Evolutionary conservation across 23 tunicate species (phyloP).

Genomic region (Botrylloides violaceus): DNA sequence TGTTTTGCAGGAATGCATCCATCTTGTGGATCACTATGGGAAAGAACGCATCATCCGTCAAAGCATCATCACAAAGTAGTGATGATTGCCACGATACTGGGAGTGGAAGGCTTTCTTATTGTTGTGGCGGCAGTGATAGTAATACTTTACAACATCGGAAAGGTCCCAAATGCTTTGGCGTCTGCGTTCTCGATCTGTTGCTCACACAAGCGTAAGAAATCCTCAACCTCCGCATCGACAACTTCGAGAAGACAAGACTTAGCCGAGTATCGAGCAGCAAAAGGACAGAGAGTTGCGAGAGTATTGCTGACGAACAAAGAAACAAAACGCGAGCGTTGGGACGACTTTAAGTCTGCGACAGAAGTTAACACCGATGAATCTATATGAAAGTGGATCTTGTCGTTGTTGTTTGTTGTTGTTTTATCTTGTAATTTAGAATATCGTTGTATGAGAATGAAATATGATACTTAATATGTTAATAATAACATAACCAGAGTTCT

Average conservation of each 20-base stretch:
- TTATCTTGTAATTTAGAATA: too few relatives aligned
- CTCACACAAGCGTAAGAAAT: not conserved
- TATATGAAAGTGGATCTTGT: too few relatives aligned
- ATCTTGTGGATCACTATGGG: too few relatives aligned
- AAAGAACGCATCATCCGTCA: too few relatives aligned
- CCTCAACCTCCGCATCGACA: not conserved
- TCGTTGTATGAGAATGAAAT: too few relatives aligned
- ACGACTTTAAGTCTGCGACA: too few relatives aligned
- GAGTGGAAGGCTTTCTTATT: conserved; percentile 13
- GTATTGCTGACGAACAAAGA: not conserved
- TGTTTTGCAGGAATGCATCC: too few relatives aligned
- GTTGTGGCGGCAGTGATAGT: conserved; percentile 9
- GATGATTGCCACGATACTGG: conserved; percentile 11
- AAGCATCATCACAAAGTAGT: not conserved
- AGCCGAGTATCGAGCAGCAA: not conserved
- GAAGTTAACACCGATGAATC: too few relatives aligned
- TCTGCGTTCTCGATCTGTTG: too few relatives aligned
- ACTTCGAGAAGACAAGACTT: not conserved
- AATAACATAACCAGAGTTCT: too few relatives aligned
- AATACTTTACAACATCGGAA: conserved; percentile 17
- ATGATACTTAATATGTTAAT: too few relatives aligned
- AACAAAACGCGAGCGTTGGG: not conserved
- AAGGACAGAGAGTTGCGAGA: not conserved
- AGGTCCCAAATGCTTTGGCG: not conserved
- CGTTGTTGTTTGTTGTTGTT: too few relatives aligned